These are phyloP conservation scores for Craseonycteris thonglongyai DNA, from an alignment of 2,113 vertebrate genomes.

Conservation along the genomic window DNA sequence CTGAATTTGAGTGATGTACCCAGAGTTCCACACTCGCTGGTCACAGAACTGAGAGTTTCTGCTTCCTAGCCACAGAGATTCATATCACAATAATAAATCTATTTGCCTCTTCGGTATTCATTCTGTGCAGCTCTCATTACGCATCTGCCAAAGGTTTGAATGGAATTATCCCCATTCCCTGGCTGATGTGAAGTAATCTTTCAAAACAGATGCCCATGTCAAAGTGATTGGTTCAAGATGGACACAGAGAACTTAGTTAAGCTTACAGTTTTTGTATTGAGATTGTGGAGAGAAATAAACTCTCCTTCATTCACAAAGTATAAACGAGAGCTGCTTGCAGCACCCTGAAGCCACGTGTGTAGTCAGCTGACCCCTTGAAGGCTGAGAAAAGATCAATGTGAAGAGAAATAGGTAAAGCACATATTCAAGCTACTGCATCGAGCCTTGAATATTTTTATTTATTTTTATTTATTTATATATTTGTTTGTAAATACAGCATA, in stretches of 20 bases:
- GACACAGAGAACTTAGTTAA: background rate
- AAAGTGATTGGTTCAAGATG: background rate
- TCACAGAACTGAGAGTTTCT: background rate
- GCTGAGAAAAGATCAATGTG: background rate
- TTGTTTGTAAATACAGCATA: background rate
- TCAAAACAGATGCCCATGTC: background rate
- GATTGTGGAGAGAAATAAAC: background rate
- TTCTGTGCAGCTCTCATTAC: background rate
- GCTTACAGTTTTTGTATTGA: background rate
- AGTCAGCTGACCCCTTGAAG: background rate
- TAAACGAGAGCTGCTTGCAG: background rate
- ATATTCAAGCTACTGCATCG: background rate
- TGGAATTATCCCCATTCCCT: background rate
- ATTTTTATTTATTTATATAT: background rate
- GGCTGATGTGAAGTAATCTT: background rate
- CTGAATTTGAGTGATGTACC: background rate
- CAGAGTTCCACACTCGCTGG: background rate
- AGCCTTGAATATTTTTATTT: background rate
- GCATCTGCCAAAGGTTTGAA: background rate
- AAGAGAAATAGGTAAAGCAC: background rate
- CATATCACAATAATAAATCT: background rate
- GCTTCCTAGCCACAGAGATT: background rate
- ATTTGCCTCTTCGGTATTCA: background rate
- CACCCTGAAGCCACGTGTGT: background rate
- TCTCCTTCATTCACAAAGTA: background rate